phyloP scores from a whole-genome alignment of 2,113 vertebrate genomes.

The Chloroceryle aenea region DNA sequence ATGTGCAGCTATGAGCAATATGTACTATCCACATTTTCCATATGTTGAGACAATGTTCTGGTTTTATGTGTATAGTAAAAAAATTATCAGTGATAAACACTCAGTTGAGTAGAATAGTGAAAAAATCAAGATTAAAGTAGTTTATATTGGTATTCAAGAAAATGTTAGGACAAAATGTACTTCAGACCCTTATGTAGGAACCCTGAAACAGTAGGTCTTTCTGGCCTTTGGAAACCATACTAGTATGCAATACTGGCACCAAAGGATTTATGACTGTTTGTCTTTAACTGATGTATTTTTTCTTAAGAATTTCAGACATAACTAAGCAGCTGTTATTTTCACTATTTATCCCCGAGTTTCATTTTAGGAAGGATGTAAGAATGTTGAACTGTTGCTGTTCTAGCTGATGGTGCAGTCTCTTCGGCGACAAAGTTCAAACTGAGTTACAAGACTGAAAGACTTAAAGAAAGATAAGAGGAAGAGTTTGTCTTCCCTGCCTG shows the following conservation, averaged over 20 bases:
- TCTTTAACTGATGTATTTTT: background rate
- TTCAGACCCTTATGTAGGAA: background rate
- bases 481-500: background rate
- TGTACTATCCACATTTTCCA: slow-evolving; percentile 29
- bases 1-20: slow-evolving; percentile 50
- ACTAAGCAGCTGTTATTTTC: background rate
- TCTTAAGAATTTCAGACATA: background rate
- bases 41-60: slow-evolving; percentile 12
- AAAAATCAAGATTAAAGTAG: background rate
- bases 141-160: background rate
- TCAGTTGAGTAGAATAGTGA: background rate
- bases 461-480: background rate
- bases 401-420: background rate
- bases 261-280: background rate
- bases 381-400: background rate
- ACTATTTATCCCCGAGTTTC: background rate
- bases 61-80: background rate
- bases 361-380: background rate
- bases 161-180: background rate
- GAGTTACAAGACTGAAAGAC: background rate
- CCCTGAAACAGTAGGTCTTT: background rate
- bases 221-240: background rate
- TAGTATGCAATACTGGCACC: background rate
- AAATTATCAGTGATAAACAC: background rate
- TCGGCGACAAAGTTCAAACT: background rate